Base-by-base conservation (phyloP, 2,797 vertebrate genomes). In the Coccyzus lansbergi region DNA sequence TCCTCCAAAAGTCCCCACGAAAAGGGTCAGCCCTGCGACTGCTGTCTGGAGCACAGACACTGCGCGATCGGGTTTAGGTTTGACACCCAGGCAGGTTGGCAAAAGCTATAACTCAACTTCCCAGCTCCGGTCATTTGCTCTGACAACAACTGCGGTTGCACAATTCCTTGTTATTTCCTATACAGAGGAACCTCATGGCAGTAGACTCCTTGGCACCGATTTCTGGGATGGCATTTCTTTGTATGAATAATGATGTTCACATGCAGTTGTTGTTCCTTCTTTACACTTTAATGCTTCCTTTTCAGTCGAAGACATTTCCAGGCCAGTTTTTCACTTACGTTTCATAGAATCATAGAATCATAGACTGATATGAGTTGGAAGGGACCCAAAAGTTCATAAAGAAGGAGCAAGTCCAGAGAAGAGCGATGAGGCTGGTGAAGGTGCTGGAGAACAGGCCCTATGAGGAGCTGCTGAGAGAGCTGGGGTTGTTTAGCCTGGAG, bases 81-180 rank as follows among this genome's bases (percentile, higher is more conserved):
- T 92, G 71, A 85, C 78, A 83, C 56, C 75, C 78, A 71, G 83
- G 70, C 68, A 87, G 58, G 49, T 4, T 93, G 79, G 89, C 67
- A 84, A 24, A 69, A 77, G 56, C 68, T 28, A 1, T 60, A 48
- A 26, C 64, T 67, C 56, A 38, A 6, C 55, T 76, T 82, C 77
- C 44, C 84, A 36, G 59, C 74, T 74, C 38, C 4, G 52, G 68
- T 62, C 28, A 28, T 6, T 12, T 7, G 51, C 78, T 82, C 68
- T 48, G 88, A 68, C 79, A 86, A 15, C 79, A 28, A 16, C 51
- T 1, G 49, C 33, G 56, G 64, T 83, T 93, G 68, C 92, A 88
- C 92, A 92, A 94, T 36, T 76, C 67, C 70, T 81, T 83, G 78
- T 51, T 60, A 20, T 53, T 92, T 81, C 78, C 52, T 24, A 56